phyloP scores from a whole-genome alignment of 2,888 invertebrate genomes.

The Tachystola acroxantha region DNA sequence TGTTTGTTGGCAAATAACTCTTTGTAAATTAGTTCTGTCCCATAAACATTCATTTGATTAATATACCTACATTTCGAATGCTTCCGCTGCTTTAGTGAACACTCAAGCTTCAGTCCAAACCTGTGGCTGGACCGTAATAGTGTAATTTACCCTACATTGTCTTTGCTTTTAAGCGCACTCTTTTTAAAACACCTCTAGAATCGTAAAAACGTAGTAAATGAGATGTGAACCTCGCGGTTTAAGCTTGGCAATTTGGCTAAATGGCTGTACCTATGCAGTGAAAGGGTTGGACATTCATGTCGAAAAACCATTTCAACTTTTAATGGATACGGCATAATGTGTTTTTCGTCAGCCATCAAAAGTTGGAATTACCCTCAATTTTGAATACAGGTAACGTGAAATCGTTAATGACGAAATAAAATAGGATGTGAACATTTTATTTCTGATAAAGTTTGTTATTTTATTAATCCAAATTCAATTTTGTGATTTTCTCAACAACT shows the following conservation, averaged over 20 bases:
- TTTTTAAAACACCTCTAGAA: conserved; percentile 25
- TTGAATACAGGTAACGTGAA: not conserved
- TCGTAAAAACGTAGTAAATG: conserved; percentile 56
- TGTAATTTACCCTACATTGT: too few relatives aligned
- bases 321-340: conserved; percentile 20
- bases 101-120: too few relatives aligned
- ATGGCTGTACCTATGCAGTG: conserved; percentile 32
- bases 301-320: conserved; percentile 16
- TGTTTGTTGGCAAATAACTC: too few relatives aligned
- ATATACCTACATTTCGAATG: too few relatives aligned
- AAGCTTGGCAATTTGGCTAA: conserved; percentile 52
- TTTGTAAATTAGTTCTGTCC: too few relatives aligned
- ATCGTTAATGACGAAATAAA: not conserved
- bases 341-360: conserved; percentile 6
- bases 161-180: not conserved
- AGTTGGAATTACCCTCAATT: conserved; percentile 4
- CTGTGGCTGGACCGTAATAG: too few relatives aligned
- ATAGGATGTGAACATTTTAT: too few relatives aligned
- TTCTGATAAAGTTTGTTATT: too few relatives aligned
- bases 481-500: too few relatives aligned
- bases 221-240: conserved; percentile 60
- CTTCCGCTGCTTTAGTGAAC: too few relatives aligned
- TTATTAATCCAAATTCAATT: too few relatives aligned
- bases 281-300: conserved; percentile 25
- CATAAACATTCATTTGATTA: too few relatives aligned